Percentiles rank a stretch among this genome's conserved stretches.
phyloP scores from a whole-genome alignment of 2,888 invertebrate species.

The Lissonota sp. region DNA sequence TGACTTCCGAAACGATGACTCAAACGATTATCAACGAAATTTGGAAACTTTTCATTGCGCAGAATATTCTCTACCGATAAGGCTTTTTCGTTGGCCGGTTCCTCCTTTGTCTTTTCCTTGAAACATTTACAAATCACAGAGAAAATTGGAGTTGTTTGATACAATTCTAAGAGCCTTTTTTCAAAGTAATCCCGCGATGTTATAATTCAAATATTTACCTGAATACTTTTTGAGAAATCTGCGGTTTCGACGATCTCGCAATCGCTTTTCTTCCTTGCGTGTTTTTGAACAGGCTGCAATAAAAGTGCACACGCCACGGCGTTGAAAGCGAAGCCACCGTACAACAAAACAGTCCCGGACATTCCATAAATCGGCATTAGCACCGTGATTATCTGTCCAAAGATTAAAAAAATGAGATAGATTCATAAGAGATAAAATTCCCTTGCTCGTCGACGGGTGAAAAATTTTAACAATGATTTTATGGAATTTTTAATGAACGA shows the following conservation, averaged over 20 bases:
- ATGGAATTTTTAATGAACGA: too few relatives aligned
- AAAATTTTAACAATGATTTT: too few relatives aligned
- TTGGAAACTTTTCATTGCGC: conserved; percentile 56
- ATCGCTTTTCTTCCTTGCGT: conserved; percentile 84
- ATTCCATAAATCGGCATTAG: conserved; percentile 87
- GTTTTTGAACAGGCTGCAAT: conserved; percentile 91
- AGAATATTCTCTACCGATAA: conserved; percentile 71
- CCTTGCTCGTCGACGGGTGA: too few relatives aligned
- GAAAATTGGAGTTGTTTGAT: too few relatives aligned
- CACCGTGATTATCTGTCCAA: conserved; percentile 86
- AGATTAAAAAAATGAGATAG: neutral
- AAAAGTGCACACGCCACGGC: conserved; percentile 88
- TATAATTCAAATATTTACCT: conserved; percentile 44
- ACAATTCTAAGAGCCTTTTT: too few relatives aligned
- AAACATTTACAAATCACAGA: neutral
- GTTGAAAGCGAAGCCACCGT: conserved; percentile 89
- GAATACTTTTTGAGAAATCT: conserved; percentile 44
- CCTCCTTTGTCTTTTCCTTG: too few relatives aligned
- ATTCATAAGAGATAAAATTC: neutral
- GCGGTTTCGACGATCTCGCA: conserved; percentile 35
- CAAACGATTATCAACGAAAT: conserved; percentile 62
- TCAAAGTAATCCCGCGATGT: too few relatives aligned
- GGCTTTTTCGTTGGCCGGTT: conserved; percentile 24
- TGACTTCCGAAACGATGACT: conserved; percentile 84
- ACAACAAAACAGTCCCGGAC: conserved; percentile 88